Base-by-base conservation (phyloP, 2,888 invertebrate species). In the Heliconius sara region DNA sequence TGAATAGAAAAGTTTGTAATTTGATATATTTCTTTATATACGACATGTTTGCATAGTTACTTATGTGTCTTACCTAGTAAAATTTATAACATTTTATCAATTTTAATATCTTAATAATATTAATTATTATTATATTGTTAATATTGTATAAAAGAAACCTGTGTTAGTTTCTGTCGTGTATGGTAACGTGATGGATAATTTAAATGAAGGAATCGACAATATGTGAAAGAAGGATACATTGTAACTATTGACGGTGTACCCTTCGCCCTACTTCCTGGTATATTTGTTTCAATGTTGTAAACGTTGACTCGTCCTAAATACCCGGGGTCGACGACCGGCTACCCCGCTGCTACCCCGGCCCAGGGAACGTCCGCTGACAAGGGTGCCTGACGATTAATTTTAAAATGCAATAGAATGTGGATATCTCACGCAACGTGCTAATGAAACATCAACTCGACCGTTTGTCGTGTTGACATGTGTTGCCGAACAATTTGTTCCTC, bases 361-460 rank as follows among this genome's bases (percentile, higher is more conserved):
- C 65, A 43, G 65, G 79, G 84, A 84, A 87, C 87, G 86, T 85
- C 87, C 87, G 89, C 84, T 91, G 92, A 93, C 92, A 93, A 90
- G 94, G 94, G 94, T 91, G 90, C 90, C 86, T 86, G 85, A 83
- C 90, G 89, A 92, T 94, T 94, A 91, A 93, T 92, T 93, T 92
- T 91, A 91, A 94, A 94, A 92, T 90, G 90, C 89, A 90, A 87
- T 88, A 89, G 88, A 91, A 92, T 91, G 92, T 90, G 89, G 86
- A 87, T 86, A 84, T 84, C 85, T 86, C 93, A 94, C 92, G 93
- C 94, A 85, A 92, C 81, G 81, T 80, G 65, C 75, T 80, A 83
- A 82, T 80, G 81, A 81, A 80, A 82, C 72, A 68, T 70, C 66
- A 68, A 79, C 78, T 66, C 39, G 39, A 76, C 25, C 77, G 68